Conservation (phyloP, 2,113 vertebrate species). For the Plecturocebus donacophilus region DNA sequence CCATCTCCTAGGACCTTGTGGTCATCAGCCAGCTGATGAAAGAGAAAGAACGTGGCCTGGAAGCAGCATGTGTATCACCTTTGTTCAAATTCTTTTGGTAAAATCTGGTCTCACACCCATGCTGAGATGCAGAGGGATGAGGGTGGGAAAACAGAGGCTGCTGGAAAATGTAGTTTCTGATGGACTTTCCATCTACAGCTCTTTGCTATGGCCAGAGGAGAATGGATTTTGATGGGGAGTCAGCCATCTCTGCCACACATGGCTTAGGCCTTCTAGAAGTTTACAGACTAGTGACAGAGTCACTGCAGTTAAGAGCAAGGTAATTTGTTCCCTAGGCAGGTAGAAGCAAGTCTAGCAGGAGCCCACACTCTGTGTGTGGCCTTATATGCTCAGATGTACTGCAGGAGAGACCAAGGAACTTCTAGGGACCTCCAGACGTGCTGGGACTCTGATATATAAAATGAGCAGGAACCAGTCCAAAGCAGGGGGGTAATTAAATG, state of each 20-base stretch:
- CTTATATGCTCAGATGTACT: not conserved
- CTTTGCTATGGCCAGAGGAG: not conserved
- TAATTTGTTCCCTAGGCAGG: not conserved
- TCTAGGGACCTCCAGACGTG: not conserved
- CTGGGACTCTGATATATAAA: not conserved
- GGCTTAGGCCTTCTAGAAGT: not conserved
- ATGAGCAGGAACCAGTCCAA: not conserved
- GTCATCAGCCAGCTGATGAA: not conserved
- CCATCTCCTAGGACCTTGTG: not conserved
- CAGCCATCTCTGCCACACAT: not conserved
- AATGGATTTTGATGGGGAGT: not conserved
- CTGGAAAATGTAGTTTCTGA: not conserved
- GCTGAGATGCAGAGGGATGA: no score
- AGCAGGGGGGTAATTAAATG: not conserved
- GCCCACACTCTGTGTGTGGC: not conserved
- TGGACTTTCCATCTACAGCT: not conserved
- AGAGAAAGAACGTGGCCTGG: not conserved
- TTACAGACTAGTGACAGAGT: not conserved
- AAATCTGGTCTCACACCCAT: not conserved
- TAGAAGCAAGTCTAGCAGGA: not conserved
- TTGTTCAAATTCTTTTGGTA: not conserved
- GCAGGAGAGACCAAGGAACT: not conserved
- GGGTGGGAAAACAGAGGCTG: not conserved
- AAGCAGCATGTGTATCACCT: not conserved
- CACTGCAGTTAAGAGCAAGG: not conserved